phyloP scores from a whole-genome alignment of 2,888 invertebrate species.

The Troides oblongomaculatus region DNA sequence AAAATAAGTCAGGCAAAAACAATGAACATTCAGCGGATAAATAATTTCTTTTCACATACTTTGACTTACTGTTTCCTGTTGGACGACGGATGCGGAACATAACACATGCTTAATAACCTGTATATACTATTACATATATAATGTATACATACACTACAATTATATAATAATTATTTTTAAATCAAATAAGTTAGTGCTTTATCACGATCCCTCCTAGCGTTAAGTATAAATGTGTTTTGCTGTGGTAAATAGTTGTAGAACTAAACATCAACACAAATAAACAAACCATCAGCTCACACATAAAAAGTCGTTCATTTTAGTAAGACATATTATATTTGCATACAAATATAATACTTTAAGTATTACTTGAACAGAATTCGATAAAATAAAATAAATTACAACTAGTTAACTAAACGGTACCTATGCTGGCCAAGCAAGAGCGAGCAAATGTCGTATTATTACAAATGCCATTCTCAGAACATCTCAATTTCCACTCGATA shows the following conservation, averaged over 20 bases:
- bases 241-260: background rate
- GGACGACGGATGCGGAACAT: conserved; percentile 79
- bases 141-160: conserved; percentile 45
- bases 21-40: conserved; percentile 57
- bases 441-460: no score
- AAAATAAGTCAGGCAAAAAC: conserved; percentile 65
- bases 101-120: conserved; percentile 77
- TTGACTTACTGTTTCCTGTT: conserved; percentile 89
- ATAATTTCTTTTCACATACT: conserved; percentile 66
- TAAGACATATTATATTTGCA: conserved; percentile 17
- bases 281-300: conserved; percentile 56
- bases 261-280: conserved; percentile 14
- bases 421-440: no score
- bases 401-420: no score
- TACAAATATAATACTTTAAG: background rate
- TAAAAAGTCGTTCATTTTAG: conserved; percentile 55
- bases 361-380: no score
- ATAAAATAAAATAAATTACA: no score
- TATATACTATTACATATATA: conserved; percentile 54
- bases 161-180: conserved; percentile 34
- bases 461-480: no score
- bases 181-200: background rate
- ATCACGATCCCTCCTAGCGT: no score
- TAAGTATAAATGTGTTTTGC: no score
- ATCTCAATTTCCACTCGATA: no score